Evolutionary conservation across 1,140 invertebrate genomes (phyloP).

Genomic region (Dendroctonus valens): DNA sequence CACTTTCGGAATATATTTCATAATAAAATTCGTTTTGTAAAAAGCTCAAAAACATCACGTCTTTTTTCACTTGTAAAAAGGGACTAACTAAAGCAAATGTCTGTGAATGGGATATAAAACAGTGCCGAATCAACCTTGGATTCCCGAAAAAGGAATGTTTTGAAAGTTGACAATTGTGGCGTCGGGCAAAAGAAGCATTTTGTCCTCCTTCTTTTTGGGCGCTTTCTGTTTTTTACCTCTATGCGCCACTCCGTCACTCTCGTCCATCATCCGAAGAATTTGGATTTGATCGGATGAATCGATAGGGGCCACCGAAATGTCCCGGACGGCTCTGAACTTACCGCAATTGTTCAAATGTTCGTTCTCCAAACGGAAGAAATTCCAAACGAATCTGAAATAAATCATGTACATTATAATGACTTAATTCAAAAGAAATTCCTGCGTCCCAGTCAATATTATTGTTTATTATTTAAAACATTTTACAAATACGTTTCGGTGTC

Average conservation of each 20-base stretch:
- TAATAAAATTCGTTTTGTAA: too few relatives aligned
- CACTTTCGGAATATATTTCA: too few relatives aligned
- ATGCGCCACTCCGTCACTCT: conserved; percentile 62
- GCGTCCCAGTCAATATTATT: too few relatives aligned
- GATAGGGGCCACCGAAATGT: conserved; percentile 85
- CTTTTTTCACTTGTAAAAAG: too few relatives aligned
- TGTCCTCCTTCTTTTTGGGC: conserved; percentile 57
- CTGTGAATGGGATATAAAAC: too few relatives aligned
- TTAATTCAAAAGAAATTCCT: too few relatives aligned
- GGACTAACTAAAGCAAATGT: too few relatives aligned
- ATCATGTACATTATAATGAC: too few relatives aligned
- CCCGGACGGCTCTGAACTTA: conserved; percentile 87
- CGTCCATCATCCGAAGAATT: conserved; percentile 74
- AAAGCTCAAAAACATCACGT: too few relatives aligned
- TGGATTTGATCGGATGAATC: conserved; percentile 72
- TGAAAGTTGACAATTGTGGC: conserved; percentile 49
- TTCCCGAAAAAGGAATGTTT: conserved; percentile 29
- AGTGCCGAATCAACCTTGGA: conserved; percentile 3
- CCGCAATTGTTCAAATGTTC: conserved; percentile 94
- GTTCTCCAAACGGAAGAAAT: conserved; percentile 91
- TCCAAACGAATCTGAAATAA: conserved; percentile 77
- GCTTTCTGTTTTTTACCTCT: conserved; percentile 55
- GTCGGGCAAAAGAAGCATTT: conserved; percentile 56
- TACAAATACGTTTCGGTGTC: neutral
- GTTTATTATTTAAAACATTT: conserved; percentile 4